Evolutionary conservation across 92 coral and sea anemone genomes (phyloP).

Genomic region (Galaxea fascicularis): DNA sequence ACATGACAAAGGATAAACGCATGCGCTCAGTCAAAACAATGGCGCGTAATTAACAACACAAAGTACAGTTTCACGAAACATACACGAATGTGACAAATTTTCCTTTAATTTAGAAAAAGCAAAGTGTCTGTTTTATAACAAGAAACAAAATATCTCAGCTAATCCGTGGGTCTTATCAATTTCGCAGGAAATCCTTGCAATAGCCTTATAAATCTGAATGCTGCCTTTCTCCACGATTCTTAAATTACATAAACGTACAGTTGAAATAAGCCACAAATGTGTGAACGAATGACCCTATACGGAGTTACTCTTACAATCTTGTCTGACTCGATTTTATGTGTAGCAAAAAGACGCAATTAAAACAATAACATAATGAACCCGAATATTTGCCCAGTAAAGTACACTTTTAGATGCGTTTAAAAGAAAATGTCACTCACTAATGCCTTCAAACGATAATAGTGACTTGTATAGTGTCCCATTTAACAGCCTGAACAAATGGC

Average conservation of each 20-base stretch:
- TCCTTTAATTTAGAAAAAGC: constrained; percentile 45
- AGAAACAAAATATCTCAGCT: constrained; percentile 74
- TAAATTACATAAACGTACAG: constrained; percentile 68
- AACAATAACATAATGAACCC: constrained; percentile 99
- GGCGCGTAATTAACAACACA: constrained; percentile 67
- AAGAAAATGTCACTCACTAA: constrained; percentile 98
- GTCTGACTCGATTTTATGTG: constrained; percentile 64
- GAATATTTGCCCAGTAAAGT: constrained; percentile 98
- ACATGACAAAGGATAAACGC: constrained; percentile 60
- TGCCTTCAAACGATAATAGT: constrained; percentile 95
- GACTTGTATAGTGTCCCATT: constrained; percentile 98
- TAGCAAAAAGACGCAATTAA: constrained; percentile 89
- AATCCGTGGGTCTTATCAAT: constrained; percentile 90
- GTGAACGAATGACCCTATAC: constrained; percentile 49
- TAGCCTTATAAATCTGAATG: constrained; percentile 87
- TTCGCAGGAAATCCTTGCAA: constrained; percentile 90
- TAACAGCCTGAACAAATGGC: constrained; percentile 99
- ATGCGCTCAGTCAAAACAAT: constrained; percentile 78
- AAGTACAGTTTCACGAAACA: constrained; percentile 67
- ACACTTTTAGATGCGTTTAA: constrained; percentile 96
- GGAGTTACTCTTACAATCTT: constrained; percentile 44
- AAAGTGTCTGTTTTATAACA: constrained; percentile 86
- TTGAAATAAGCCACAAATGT: constrained; percentile 78
- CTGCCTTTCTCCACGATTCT: constrained; percentile 79
- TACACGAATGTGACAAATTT: constrained; percentile 66